These are phyloP conservation scores for Drosophila trapezifrons DNA, from an alignment of 1,140 invertebrate species.

Conservation along the genomic window DNA sequence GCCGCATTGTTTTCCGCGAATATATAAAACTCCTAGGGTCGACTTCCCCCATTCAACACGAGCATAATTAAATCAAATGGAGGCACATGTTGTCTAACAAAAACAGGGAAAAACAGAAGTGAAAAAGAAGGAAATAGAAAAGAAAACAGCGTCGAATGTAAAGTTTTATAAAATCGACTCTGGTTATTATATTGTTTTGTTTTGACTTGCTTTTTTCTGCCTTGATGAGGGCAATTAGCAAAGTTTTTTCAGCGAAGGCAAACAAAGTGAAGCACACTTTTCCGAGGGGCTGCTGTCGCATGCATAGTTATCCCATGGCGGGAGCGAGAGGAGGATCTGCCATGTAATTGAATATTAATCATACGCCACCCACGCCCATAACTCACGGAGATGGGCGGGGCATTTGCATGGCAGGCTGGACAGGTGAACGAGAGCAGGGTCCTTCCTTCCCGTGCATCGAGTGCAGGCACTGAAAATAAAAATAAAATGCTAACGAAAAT, in stretches of 20 bases:
- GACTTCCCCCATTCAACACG: neutral
- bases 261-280: slow-evolving; percentile 35
- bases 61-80: slow-evolving; percentile 57
- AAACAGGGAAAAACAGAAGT: slow-evolving; percentile 6
- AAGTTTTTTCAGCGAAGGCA: slow-evolving; percentile 63
- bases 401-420: slow-evolving; percentile 48
- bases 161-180: slow-evolving; percentile 43
- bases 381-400: slow-evolving; percentile 46
- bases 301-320: slow-evolving; percentile 41
- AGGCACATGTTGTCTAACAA: slow-evolving; percentile 21
- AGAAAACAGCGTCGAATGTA: slow-evolving; percentile 21
- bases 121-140: slow-evolving; percentile 4
- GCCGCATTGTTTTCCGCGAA: slow-evolving; percentile 17
- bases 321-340: slow-evolving; percentile 41
- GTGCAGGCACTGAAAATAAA: slow-evolving; percentile 44
- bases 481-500: slow-evolving; percentile 19
- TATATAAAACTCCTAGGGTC: neutral
- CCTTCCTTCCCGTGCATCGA: slow-evolving; percentile 45
- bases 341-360: slow-evolving; percentile 81
- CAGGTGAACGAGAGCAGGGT: slow-evolving; percentile 61
- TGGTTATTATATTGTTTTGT: slow-evolving; percentile 55
- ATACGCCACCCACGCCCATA: slow-evolving; percentile 68
- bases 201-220: slow-evolving; percentile 24
- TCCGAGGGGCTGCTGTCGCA: slow-evolving; percentile 38
- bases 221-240: slow-evolving; percentile 72